Percentiles rank a stretch among this genome's conserved stretches.
phyloP scores from a whole-genome alignment of 1,140 invertebrate species.

The Octopus bimaculoides region DNA sequence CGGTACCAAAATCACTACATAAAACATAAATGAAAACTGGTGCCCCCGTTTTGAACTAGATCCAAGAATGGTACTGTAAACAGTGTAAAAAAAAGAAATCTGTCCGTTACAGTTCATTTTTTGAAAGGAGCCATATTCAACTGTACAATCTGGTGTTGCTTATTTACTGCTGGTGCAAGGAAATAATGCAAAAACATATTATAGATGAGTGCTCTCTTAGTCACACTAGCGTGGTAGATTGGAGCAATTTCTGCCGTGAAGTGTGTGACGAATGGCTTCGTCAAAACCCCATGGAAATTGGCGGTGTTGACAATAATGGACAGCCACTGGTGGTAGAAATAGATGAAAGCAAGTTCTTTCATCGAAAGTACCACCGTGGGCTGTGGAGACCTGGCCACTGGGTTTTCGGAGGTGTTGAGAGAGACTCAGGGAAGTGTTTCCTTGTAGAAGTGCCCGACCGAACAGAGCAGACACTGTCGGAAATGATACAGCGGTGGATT shows the following conservation, averaged over 20 bases:
- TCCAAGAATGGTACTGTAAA: no score
- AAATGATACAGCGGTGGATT: conserved; percentile 19
- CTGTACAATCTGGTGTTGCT: no score
- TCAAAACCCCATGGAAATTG: no score
- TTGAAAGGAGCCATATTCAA: no score
- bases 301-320: conserved; percentile 16
- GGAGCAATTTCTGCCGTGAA: conserved; percentile 21
- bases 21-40: no score
- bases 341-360: conserved; percentile 27
- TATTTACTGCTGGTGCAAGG: conserved; percentile 11
- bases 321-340: conserved; percentile 19
- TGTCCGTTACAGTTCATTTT: no score
- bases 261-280: background rate
- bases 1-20: no score
- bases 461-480: conserved; percentile 14
- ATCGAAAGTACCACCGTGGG: conserved; percentile 29
- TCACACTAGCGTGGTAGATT: conserved; percentile 18
- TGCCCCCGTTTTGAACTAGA: no score
- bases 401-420: conserved; percentile 27
- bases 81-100: no score
- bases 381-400: conserved; percentile 23
- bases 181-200: conserved; percentile 15
- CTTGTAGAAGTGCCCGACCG: conserved; percentile 18
- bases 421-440: conserved; percentile 16
- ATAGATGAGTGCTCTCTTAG: conserved; percentile 4